A percentile compares a stretch with the other conserved stretches of the same genome.
These are phyloP conservation scores for Zoanthus gigantus DNA, from an alignment of 92 coral and sea anemone genomes.

Conservation along the genomic window DNA sequence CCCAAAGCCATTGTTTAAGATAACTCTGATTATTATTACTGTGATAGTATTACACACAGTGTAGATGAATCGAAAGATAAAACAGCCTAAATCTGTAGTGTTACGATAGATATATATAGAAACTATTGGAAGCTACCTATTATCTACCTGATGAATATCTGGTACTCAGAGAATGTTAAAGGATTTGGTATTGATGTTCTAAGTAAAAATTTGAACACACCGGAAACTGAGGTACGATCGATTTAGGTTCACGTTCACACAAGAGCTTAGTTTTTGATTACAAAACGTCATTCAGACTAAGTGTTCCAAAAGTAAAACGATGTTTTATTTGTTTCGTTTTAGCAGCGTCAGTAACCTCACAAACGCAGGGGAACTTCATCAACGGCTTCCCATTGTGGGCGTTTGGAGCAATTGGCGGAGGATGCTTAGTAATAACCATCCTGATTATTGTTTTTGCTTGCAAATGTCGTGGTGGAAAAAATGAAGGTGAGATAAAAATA, in stretches of 20 bases:
- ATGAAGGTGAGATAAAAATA: constrained; percentile 22
- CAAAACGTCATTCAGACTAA: neutral
- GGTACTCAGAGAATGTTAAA: no score
- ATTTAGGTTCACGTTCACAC: neutral
- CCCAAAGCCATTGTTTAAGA: no score
- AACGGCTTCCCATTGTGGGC: constrained; percentile 61
- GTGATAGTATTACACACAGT: no score
- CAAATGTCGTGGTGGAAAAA: constrained; percentile 31
- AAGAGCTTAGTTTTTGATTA: neutral
- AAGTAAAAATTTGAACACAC: no score
- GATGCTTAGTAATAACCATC: constrained; percentile 37
- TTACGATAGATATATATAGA: no score
- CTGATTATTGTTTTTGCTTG: constrained; percentile 33
- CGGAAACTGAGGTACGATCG: no score
- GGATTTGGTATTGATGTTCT: no score
- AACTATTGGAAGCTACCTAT: no score
- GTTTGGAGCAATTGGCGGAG: constrained; percentile 61
- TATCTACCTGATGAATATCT: no score
- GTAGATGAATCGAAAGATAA: no score
- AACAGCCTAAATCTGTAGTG: no score
- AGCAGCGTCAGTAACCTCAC: neutral
- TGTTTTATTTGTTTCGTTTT: neutral
- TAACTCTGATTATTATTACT: no score
- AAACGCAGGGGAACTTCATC: neutral
- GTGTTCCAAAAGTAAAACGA: neutral